Percentiles rank a stretch among this genome's conserved stretches.
phyloP scores from a whole-genome alignment of 2,888 invertebrate species.

The Lasioglossum figueresi region DNA sequence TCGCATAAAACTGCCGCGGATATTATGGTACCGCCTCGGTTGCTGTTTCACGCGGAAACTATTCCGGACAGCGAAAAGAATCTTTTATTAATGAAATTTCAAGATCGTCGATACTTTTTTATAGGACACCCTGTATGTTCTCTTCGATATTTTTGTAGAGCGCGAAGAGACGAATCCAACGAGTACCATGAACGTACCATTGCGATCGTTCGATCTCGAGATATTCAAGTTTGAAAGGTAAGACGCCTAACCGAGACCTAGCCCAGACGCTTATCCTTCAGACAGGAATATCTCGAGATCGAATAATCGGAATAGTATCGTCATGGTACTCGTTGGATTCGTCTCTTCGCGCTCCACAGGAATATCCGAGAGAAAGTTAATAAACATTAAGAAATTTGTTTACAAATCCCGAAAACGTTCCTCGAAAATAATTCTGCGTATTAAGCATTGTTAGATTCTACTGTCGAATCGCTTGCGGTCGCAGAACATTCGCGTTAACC shows the following conservation, averaged over 20 bases:
- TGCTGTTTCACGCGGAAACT: not conserved
- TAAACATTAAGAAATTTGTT: too few relatives aligned
- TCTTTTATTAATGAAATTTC: not conserved
- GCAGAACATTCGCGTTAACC: not conserved
- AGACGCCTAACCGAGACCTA: not conserved
- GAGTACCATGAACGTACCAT: not conserved
- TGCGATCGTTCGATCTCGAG: not conserved
- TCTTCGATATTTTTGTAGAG: not conserved
- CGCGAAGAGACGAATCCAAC: not conserved
- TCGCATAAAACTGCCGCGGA: conserved; percentile 9
- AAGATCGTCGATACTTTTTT: not conserved
- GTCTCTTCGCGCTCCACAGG: not conserved
- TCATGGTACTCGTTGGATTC: not conserved
- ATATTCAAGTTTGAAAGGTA: not conserved
- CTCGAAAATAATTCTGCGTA: not conserved
- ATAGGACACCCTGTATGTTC: not conserved
- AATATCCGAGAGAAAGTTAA: too few relatives aligned
- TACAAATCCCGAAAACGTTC: too few relatives aligned
- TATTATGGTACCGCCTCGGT: not conserved
- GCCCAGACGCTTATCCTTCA: not conserved
- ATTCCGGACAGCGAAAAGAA: not conserved
- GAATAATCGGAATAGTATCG: not conserved
- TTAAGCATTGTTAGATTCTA: not conserved
- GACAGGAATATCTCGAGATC: not conserved
- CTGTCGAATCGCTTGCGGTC: not conserved